phyloP scores from a whole-genome alignment of 2,113 vertebrate genomes.

The Excalfactoria chinensis region DNA sequence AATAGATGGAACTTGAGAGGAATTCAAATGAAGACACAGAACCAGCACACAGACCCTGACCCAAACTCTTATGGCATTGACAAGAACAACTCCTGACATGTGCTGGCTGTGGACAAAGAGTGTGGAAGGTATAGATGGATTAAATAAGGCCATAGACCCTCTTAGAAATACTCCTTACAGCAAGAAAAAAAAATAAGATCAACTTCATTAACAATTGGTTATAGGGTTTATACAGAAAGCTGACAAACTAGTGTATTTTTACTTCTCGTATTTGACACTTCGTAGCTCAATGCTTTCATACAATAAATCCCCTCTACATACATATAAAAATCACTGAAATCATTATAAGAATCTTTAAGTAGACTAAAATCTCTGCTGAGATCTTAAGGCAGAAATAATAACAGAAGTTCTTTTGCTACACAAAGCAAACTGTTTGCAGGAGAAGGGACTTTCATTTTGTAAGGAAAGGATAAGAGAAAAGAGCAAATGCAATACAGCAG shows the following conservation, averaged over 20 bases:
- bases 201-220: background rate
- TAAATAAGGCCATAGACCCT: background rate
- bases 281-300: background rate
- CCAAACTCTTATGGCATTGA: background rate
- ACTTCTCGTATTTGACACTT: background rate
- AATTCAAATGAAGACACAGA: background rate
- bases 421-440: background rate
- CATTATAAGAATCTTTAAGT: slow-evolving; percentile 28
- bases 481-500: background rate
- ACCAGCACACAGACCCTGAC: background rate
- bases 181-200: background rate
- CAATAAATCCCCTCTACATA: background rate
- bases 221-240: background rate
- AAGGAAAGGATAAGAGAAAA: background rate
- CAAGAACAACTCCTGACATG: background rate
- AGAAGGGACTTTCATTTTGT: background rate
- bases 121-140: background rate
- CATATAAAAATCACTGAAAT: slow-evolving; percentile 21
- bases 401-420: slow-evolving; percentile 19
- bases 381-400: slow-evolving; percentile 50
- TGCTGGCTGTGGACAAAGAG: background rate
- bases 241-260: background rate
- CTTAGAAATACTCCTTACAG: background rate
- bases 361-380: slow-evolving; percentile 37
- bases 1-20: background rate